phyloP scores from a whole-genome alignment of 2,113 vertebrate species.

The Ifrita kowaldi region DNA sequence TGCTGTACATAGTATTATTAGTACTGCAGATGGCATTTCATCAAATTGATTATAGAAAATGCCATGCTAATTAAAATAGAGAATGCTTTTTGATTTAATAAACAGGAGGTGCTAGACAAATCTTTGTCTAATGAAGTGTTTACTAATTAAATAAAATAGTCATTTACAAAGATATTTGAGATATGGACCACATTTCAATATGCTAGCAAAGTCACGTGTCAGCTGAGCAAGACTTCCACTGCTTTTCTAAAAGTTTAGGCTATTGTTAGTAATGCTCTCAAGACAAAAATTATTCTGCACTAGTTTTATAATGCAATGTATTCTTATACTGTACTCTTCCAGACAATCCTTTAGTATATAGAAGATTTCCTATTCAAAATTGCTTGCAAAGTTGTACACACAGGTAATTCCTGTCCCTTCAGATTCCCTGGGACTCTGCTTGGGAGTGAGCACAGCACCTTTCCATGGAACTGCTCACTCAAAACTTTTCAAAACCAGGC shows the following conservation, averaged over 20 bases:
- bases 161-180: conserved; percentile 33
- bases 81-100: conserved; percentile 49
- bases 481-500: neutral
- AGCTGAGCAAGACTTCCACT: neutral
- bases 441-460: neutral
- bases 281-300: neutral
- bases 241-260: neutral
- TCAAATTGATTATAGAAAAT: conserved; percentile 42
- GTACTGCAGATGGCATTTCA: conserved; percentile 27
- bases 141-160: conserved; percentile 45
- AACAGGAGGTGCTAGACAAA: conserved; percentile 49
- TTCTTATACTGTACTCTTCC: neutral
- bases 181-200: conserved; percentile 23
- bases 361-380: neutral
- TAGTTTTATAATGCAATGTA: neutral
- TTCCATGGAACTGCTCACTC: neutral
- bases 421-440: neutral
- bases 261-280: neutral
- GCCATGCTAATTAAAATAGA: conserved; percentile 54
- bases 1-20: conserved; percentile 1
- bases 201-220: neutral
- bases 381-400: neutral
- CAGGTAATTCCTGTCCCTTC: neutral
- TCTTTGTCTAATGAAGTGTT: conserved; percentile 49
- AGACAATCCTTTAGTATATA: neutral